phyloP scores from a whole-genome alignment of 2,888 invertebrate species.

The Phymatocera aterrima region DNA sequence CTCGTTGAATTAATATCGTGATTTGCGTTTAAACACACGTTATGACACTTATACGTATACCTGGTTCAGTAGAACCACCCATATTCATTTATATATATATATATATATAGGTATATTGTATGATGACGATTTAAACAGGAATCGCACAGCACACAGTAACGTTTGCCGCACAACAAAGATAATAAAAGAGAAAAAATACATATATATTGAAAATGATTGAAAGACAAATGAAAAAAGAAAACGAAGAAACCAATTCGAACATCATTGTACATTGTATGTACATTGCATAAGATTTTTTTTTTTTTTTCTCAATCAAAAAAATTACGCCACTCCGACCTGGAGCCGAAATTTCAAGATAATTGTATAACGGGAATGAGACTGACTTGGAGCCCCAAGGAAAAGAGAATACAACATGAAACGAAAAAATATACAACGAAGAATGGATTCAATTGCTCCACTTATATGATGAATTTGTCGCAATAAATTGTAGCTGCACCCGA shows the following conservation, averaged over 20 bases:
- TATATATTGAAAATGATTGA: too few species aligned
- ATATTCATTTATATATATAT: too few species aligned
- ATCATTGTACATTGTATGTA: not conserved
- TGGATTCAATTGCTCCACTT: too few species aligned
- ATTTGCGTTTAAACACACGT: slow-evolving; percentile 16
- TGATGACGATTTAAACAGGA: too few species aligned
- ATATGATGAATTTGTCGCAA: too few species aligned
- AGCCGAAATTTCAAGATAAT: slow-evolving; percentile 14
- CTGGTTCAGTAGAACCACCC: not conserved
- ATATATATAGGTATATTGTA: too few species aligned
- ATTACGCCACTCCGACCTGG: too few species aligned
- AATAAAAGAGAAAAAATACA: too few species aligned
- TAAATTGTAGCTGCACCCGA: too few species aligned
- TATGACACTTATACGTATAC: not conserved
- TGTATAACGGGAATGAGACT: not conserved
- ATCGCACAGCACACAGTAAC: too few species aligned
- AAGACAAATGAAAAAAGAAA: too few species aligned
- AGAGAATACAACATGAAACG: not conserved
- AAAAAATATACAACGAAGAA: not conserved
- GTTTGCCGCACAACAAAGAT: too few species aligned
- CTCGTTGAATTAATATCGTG: slow-evolving; percentile 28
- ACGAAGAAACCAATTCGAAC: not conserved
- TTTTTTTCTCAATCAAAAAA: not conserved
- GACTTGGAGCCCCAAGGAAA: not conserved
- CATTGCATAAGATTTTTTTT: not conserved